Conservation (phyloP, 2,113 vertebrate species). For the Apaloderma vittatum region DNA sequence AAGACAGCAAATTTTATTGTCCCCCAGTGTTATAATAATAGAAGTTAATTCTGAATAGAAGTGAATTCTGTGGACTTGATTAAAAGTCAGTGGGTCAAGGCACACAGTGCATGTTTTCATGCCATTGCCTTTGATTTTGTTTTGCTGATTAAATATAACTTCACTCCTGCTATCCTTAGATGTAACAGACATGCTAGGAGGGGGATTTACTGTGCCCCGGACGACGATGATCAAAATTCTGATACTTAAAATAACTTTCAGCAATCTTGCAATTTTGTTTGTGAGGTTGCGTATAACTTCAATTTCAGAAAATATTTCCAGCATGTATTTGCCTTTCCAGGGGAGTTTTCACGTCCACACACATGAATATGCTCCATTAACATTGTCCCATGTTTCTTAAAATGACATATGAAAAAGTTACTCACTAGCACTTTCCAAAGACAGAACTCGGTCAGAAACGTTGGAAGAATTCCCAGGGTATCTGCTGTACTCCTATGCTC, state of each 20-base stretch:
- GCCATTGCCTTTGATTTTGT: background rate
- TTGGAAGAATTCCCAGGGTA: slow-evolving; percentile 49
- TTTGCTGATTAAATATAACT: background rate
- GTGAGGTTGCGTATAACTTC: background rate
- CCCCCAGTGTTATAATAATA: background rate
- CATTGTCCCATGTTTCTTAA: background rate
- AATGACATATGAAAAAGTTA: background rate
- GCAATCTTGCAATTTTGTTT: background rate
- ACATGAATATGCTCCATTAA: background rate
- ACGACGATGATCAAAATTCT: background rate
- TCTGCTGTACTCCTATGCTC: background rate
- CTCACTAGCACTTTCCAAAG: background rate
- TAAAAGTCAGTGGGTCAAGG: background rate
- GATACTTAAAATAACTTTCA: background rate
- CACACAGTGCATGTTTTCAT: background rate
- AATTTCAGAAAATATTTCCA: background rate
- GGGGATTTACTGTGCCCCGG: slow-evolving; percentile 17
- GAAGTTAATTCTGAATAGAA: background rate
- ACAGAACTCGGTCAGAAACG: background rate
- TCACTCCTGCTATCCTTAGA: background rate
- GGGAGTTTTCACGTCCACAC: background rate
- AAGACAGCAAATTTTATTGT: background rate
- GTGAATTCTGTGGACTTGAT: background rate
- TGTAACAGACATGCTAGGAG: background rate
- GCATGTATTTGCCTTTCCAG: background rate